phyloP scores from a whole-genome alignment of 2,113 vertebrate species.

The Seriola quinqueradiata region DNA sequence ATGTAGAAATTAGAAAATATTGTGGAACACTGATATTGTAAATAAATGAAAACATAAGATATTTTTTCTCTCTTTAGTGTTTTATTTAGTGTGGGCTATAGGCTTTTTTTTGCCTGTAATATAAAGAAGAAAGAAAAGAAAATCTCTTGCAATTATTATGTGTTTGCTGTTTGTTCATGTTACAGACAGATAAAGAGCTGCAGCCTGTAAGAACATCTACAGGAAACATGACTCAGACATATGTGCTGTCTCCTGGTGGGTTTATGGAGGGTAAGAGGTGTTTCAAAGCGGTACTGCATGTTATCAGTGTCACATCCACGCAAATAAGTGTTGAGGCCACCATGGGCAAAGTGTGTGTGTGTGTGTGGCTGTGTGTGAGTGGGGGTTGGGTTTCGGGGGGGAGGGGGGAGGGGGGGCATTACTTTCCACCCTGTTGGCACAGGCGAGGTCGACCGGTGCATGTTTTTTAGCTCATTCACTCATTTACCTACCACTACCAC shows the following conservation, averaged over 20 bases:
- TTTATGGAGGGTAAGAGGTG: constrained; percentile 42
- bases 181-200: constrained; percentile 4
- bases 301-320: constrained; percentile 55
- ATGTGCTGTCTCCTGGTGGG: constrained; percentile 1
- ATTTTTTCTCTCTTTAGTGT: too few relatives aligned
- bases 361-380: constrained; percentile 12
- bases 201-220: not conserved
- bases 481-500: constrained; percentile 66
- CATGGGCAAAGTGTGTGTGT: constrained; percentile 40
- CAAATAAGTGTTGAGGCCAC: constrained; percentile 49
- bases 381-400: not conserved
- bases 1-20: too few relatives aligned
- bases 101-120: too few relatives aligned
- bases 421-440: constrained; percentile 71
- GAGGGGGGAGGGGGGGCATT: not conserved
- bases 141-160: not conserved
- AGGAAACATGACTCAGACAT: constrained; percentile 17
- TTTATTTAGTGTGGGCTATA: not conserved
- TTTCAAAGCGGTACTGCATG: constrained; percentile 40
- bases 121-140: not conserved
- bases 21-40: too few relatives aligned
- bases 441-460: constrained; percentile 76
- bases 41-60: too few relatives aligned
- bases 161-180: not conserved
- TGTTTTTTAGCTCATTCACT: constrained; percentile 79